phyloP scores from a whole-genome alignment of 2,113 vertebrate genomes.

The Boleophthalmus pectinirostris region DNA sequence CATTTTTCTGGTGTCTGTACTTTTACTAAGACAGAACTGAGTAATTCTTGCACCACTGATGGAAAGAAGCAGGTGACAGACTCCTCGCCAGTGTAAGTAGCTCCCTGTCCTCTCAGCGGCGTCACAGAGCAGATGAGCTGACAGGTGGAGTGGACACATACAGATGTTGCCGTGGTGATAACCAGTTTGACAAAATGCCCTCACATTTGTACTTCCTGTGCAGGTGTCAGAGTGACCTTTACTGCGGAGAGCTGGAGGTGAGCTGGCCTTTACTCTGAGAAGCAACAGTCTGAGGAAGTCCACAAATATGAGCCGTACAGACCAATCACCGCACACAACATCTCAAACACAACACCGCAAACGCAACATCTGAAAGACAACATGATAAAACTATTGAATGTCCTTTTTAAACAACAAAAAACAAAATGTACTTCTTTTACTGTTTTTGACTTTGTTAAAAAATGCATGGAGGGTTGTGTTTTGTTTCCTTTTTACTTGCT shows the following conservation, averaged over 20 bases:
- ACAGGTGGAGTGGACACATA: background rate
- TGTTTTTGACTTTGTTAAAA: background rate
- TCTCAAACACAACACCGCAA: background rate
- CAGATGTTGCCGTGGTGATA: background rate
- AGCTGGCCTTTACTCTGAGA: conserved; percentile 1
- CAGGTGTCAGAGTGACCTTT: conserved; percentile 6
- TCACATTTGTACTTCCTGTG: background rate
- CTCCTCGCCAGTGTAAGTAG: no score
- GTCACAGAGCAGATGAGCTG: background rate
- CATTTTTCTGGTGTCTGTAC: no score
- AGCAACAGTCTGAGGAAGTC: background rate
- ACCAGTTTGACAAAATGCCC: background rate
- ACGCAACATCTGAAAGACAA: background rate
- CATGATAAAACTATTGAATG: background rate
- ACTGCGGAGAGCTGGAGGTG: background rate
- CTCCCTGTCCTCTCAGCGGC: background rate
- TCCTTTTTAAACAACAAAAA: background rate
- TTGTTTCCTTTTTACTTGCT: no score
- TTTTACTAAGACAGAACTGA: no score
- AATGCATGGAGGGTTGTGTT: no score
- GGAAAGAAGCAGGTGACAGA: no score
- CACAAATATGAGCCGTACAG: background rate
- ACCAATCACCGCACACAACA: background rate
- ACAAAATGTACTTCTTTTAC: background rate
- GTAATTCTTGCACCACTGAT: no score